Base-by-base conservation (phyloP, 2,888 invertebrate genomes). In the Orthosia gracilis region DNA sequence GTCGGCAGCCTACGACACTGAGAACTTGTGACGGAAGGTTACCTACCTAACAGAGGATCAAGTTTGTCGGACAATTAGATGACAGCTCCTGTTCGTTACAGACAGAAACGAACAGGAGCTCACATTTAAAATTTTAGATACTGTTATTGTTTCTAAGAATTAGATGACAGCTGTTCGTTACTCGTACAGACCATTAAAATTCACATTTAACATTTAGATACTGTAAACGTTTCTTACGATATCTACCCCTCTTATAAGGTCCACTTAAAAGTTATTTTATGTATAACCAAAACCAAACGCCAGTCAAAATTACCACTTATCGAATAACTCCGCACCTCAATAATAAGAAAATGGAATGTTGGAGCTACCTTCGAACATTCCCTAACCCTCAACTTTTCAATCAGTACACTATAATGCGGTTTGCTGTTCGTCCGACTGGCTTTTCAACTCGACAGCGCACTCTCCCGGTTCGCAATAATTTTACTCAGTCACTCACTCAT, bases 331-430 rank as follows among this genome's bases (percentile, higher is more conserved):
- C 9, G n/a, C 47, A 54, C 67, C 66, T 52, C 23, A 31, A 61
- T 70, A 74, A 77, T 77, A 69, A 70, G 73, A 78, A 84, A 72
- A 69, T 78, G n/a, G 52, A 70, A 61, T 71, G 64, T 63, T 31
- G 47, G 31, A 69, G 57, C 40, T 69, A 59, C 80, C 26, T 69
- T 62, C 57, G 2, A 72, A 70, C 68, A 71, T 71, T 71, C 58
- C 49, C 4, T 13, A 66, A 69, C 63, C 73, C 61, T n/a, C 40
- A 85, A 86, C 83, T 84, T 85, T 80, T 83, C 85, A 86, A 86
- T 86, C 82, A 82, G 73, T 76, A 73, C 77, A 69, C 71, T 74
- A 69, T 83, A 84, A 84, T 68, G 76, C 55, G 77, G 79, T 75
- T 84, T 71, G 67, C 50, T 73, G 52, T 67, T 61, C 59, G 58